phyloP scores from a whole-genome alignment of 2,113 vertebrate genomes.

The Geococcyx californianus region DNA sequence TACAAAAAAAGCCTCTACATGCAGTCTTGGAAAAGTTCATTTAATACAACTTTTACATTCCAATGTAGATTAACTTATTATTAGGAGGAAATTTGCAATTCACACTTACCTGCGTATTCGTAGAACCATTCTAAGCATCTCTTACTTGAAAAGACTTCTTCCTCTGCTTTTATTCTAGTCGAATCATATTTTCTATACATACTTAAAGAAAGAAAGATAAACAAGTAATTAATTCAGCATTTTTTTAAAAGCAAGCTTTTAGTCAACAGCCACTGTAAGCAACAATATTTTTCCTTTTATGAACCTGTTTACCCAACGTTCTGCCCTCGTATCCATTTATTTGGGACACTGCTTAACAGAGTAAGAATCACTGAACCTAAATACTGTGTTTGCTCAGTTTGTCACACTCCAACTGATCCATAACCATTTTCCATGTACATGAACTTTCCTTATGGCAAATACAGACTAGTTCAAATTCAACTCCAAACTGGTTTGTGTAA shows the following conservation, averaged over 20 bases:
- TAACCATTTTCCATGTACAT: not conserved
- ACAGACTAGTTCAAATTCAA: not conserved
- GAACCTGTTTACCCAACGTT: not conserved
- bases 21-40: not conserved
- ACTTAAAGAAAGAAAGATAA: constrained; percentile 71
- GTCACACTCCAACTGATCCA: not conserved
- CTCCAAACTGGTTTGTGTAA: not conserved
- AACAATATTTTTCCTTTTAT: not conserved
- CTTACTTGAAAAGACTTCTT: constrained; percentile 96
- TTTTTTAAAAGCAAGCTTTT: not conserved
- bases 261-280: not conserved
- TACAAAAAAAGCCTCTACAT: not conserved
- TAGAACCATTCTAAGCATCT: constrained; percentile 99
- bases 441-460: not conserved
- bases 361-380: not conserved
- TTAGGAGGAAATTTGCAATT: not conserved
- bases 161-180: constrained; percentile 89
- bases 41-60: not conserved
- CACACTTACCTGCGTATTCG: constrained; percentile 91
- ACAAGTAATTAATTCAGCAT: not conserved
- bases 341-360: not conserved
- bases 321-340: not conserved
- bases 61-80: not conserved
- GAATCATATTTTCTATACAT: constrained; percentile 96
- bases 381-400: not conserved